Evolutionary conservation across 2,113 vertebrate species (phyloP).

Genomic region (Cervus canadensis): DNA sequence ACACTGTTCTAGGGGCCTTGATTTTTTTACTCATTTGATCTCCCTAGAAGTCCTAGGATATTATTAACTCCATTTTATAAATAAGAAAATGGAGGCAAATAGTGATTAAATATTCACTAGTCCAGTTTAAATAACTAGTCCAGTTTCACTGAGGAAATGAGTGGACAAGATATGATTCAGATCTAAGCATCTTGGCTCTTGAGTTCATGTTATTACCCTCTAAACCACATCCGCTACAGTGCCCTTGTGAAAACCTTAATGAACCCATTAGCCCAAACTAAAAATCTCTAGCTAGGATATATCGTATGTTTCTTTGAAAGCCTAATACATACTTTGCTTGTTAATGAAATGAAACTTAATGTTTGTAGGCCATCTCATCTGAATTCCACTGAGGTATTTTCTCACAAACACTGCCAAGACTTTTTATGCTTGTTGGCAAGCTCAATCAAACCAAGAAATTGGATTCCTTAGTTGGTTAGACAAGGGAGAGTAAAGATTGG

Average conservation of each 20-base stretch:
- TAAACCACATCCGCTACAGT: not conserved
- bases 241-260: not conserved
- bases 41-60: not conserved
- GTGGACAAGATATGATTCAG: not conserved
- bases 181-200: not conserved
- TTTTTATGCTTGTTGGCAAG: conserved; percentile 26
- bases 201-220: not conserved
- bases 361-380: not conserved
- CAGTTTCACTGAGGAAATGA: not conserved
- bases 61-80: not conserved
- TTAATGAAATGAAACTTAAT: not conserved
- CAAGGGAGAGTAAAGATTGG: conserved; percentile 2
- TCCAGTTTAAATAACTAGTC: not conserved
- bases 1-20: not conserved
- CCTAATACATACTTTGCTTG: not conserved
- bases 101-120: not conserved
- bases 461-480: not conserved
- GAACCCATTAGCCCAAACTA: not conserved
- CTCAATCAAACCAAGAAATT: conserved; percentile 13
- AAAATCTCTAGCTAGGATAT: not conserved
- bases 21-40: not conserved
- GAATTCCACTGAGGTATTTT: conserved; percentile 21
- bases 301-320: not conserved
- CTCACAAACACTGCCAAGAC: conserved; percentile 39
- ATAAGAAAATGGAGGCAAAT: not conserved